Evolutionary conservation across 2,888 invertebrate species (phyloP).

Genomic region (Elysia crispata): DNA sequence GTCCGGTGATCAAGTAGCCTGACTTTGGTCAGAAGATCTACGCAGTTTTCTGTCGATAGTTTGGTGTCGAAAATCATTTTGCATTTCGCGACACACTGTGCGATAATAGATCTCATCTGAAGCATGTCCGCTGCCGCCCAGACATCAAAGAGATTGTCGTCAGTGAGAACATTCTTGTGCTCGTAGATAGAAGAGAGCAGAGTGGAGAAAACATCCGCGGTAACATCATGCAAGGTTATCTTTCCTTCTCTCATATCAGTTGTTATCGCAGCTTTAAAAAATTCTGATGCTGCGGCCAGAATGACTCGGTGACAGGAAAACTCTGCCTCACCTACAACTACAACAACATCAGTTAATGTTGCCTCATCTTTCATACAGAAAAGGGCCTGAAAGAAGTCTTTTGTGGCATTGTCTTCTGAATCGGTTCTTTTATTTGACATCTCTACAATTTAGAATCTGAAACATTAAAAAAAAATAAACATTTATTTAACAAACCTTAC

Average conservation of each 20-base stretch:
- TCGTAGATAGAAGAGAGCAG: background rate
- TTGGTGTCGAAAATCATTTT: background rate
- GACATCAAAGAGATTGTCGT: constrained; percentile 15
- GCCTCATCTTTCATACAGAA: too few relatives aligned
- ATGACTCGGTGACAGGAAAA: constrained; percentile 5
- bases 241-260: constrained; percentile 22
- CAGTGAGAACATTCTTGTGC: background rate
- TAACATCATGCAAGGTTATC: constrained; percentile 1
- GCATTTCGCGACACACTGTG: too few relatives aligned
- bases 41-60: constrained; percentile 2
- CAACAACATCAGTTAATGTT: too few relatives aligned
- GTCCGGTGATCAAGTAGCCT: background rate
- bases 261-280: constrained; percentile 5
- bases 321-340: too few relatives aligned
- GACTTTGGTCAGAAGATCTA: background rate
- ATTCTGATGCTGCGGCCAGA: constrained; percentile 26
- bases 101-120: background rate
- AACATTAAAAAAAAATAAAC: too few relatives aligned
- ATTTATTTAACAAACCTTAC: too few relatives aligned
- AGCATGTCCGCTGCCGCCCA: constrained; percentile 28
- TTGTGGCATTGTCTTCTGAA: too few relatives aligned
- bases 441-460: too few relatives aligned
- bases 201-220: background rate
- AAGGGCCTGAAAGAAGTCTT: too few relatives aligned
- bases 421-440: too few relatives aligned